These are phyloP conservation scores for Spodoptera littoralis DNA, from an alignment of 2,888 invertebrate genomes.

Conservation along the genomic window DNA sequence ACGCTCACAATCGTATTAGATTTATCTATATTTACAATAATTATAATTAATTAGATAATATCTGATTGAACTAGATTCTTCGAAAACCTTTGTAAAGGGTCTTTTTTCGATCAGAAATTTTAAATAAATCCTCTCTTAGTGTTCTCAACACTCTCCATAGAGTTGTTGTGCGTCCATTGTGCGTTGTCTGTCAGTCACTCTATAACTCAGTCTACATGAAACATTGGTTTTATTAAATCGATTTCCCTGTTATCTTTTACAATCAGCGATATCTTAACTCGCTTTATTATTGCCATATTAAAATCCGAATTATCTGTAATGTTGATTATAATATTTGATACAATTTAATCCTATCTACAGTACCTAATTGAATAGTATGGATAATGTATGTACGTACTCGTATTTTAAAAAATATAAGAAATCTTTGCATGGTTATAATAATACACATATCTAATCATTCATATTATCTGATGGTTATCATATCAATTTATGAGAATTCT, in stretches of 20 bases:
- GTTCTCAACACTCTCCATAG: too few species aligned
- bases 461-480: constrained; percentile 8
- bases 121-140: too few species aligned
- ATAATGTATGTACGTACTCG: neutral
- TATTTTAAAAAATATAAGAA: constrained; percentile 3
- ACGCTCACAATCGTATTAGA: neutral
- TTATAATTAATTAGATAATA: constrained; percentile 19
- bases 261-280: neutral
- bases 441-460: constrained; percentile 12
- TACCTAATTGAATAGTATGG: neutral
- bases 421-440: constrained; percentile 4
- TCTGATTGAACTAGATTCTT: too few species aligned
- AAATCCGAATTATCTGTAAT: constrained; percentile 1
- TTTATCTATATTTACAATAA: too few species aligned
- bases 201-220: too few species aligned
- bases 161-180: too few species aligned
- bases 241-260: too few species aligned
- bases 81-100: too few species aligned
- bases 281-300: constrained; percentile 26
- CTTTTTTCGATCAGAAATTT: too few species aligned
- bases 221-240: too few species aligned
- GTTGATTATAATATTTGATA: neutral
- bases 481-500: constrained; percentile 9
- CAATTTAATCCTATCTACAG: constrained; percentile 7
- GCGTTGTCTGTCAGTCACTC: too few species aligned